Conservation (phyloP, 2,888 invertebrate species). For the Bembecia ichneumoniformis region DNA sequence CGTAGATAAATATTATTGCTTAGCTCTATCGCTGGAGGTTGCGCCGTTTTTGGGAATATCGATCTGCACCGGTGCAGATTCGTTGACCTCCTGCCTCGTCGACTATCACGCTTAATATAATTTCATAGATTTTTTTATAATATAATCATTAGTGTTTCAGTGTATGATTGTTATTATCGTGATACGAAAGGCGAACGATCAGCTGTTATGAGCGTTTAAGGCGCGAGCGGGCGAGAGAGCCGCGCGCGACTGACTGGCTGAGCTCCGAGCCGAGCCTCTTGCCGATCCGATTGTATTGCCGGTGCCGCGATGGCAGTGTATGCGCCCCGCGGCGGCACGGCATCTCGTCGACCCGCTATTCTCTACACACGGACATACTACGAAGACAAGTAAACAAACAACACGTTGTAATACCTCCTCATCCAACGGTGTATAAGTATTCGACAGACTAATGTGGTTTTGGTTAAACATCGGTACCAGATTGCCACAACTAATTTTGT, state of each 20-base stretch:
- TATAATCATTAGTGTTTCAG: slow-evolving; percentile 9
- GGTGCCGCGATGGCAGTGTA: slow-evolving; percentile 2
- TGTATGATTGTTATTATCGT: slow-evolving; percentile 32
- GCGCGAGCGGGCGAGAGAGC: slow-evolving; percentile 42
- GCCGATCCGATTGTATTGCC: slow-evolving; percentile 10
- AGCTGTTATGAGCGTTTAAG: slow-evolving; percentile 39
- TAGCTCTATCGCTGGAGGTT: slow-evolving; percentile 31
- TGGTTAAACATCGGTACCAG: too few species aligned
- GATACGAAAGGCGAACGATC: slow-evolving; percentile 34
- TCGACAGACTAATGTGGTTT: background rate
- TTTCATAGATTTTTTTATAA: slow-evolving; percentile 9
- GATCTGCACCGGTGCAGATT: slow-evolving; percentile 38
- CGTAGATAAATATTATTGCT: slow-evolving; percentile 34
- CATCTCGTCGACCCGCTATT: slow-evolving; percentile 44
- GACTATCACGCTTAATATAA: slow-evolving; percentile 12
- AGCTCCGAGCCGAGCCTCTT: slow-evolving; percentile 6
- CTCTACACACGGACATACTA: slow-evolving; percentile 57
- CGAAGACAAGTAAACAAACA: slow-evolving; percentile 63
- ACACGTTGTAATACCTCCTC: slow-evolving; percentile 8
- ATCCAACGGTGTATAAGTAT: background rate
- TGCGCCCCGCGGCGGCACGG: slow-evolving; percentile 36
- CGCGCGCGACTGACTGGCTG: slow-evolving; percentile 57
- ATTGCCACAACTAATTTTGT: too few species aligned
- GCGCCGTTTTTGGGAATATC: slow-evolving; percentile 49
- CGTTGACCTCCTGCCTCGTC: slow-evolving; percentile 13